Evolutionary conservation across 2,113 vertebrate species (phyloP).

Genomic region (Vidua macroura): DNA sequence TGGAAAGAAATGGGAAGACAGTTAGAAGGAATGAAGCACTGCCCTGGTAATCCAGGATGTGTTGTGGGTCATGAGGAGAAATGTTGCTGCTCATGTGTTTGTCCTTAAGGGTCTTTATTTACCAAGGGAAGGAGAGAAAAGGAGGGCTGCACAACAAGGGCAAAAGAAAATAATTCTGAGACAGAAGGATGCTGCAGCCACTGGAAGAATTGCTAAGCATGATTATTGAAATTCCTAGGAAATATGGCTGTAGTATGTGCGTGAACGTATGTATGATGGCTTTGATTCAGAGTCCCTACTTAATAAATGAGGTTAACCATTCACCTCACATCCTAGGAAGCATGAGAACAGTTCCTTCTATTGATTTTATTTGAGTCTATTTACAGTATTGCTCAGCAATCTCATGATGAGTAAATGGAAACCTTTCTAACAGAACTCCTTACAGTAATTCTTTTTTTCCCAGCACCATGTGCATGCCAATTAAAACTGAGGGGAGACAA

Average conservation of each 20-base stretch:
- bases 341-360: background rate
- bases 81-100: background rate
- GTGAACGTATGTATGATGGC: background rate
- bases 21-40: background rate
- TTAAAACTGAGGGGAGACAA: background rate
- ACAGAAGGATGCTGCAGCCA: background rate
- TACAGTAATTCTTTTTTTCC: background rate
- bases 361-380: conserved; percentile 7
- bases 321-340: background rate
- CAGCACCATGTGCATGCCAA: background rate
- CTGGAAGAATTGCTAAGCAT: background rate
- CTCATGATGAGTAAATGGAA: conserved; percentile 61
- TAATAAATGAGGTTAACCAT: conserved; percentile 29
- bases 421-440: conserved; percentile 52
- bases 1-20: background rate
- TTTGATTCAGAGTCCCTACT: background rate
- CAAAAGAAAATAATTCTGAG: background rate
- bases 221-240: conserved; percentile 18
- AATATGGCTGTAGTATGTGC: background rate
- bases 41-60: background rate
- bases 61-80: background rate
- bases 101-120: background rate
- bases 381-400: conserved; percentile 30
- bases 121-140: background rate
- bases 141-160: background rate